These are phyloP conservation scores for Mantis religiosa DNA, from an alignment of 2,888 invertebrate species.

Conservation along the genomic window DNA sequence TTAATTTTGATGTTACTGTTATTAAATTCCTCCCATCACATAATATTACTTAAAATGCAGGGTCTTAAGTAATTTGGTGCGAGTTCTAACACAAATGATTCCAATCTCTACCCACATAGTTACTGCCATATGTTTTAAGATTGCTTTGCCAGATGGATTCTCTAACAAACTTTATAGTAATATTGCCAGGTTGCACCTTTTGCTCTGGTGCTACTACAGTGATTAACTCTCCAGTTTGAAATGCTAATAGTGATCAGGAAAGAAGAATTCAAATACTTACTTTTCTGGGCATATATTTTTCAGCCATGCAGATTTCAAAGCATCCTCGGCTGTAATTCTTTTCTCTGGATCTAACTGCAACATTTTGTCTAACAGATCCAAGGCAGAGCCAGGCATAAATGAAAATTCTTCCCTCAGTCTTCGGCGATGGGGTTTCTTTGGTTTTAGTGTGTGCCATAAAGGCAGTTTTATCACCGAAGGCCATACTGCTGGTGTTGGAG, in stretches of 20 bases:
- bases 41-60: no score
- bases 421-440: constrained; percentile 84
- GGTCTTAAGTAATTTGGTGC: no score
- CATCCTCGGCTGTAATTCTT: constrained; percentile 90
- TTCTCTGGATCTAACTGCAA: constrained; percentile 91
- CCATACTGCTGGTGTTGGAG: constrained; percentile 95
- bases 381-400: constrained; percentile 82
- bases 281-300: constrained; percentile 85
- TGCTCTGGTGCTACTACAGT: no score
- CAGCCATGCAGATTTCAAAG: constrained; percentile 88
- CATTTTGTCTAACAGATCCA: constrained; percentile 93
- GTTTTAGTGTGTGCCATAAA: constrained; percentile 84
- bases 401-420: constrained; percentile 89
- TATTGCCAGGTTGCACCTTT: no score
- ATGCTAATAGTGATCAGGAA: not conserved
- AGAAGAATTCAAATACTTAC: constrained; percentile 54
- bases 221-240: not conserved
- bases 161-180: no score
- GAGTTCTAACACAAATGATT: no score
- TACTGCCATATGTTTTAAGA: no score
- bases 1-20: no score
- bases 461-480: constrained; percentile 92
- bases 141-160: no score
- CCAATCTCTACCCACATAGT: no score
- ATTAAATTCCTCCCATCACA: no score